Conservation (phyloP, 2,888 invertebrate genomes). For the Spialia ferax region DNA sequence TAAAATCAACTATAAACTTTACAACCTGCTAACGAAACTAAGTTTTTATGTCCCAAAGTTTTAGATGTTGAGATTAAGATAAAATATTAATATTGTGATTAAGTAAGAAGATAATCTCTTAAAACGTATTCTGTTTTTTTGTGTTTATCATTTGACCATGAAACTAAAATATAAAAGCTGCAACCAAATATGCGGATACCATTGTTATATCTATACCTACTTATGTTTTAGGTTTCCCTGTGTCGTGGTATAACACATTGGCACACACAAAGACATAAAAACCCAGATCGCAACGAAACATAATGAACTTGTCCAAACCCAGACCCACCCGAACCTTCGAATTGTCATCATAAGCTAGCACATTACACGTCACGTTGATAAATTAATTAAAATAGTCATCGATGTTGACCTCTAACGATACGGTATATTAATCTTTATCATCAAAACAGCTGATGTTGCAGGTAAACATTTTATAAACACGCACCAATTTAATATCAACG, state of each 20-base stretch:
- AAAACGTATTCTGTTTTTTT: not conserved
- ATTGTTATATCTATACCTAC: too few relatives aligned
- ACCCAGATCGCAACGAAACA: too few relatives aligned
- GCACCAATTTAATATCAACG: slow-evolving; percentile 24
- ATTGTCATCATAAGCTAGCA: too few relatives aligned
- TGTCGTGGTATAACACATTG: too few relatives aligned
- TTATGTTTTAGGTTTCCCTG: too few relatives aligned
- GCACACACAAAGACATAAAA: too few relatives aligned
- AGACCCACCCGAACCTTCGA: too few relatives aligned
- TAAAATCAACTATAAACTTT: slow-evolving; percentile 34
- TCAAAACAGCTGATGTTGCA: not conserved
- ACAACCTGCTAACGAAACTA: slow-evolving; percentile 28
- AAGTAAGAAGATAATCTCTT: not conserved
- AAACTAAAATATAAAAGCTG: not conserved
- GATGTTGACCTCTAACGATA: too few relatives aligned
- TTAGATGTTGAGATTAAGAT: slow-evolving; percentile 27
- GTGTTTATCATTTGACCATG: not conserved
- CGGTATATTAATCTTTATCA: not conserved
- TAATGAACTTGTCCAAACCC: too few relatives aligned
- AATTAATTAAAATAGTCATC: too few relatives aligned
- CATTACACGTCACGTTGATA: too few relatives aligned
- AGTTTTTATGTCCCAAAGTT: slow-evolving; percentile 22
- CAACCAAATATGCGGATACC: not conserved
- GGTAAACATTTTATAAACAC: slow-evolving; percentile 23
- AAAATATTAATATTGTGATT: slow-evolving; percentile 13